Evolutionary conservation across 2,888 invertebrate genomes (phyloP).

Genomic region (Busseola fusca): DNA sequence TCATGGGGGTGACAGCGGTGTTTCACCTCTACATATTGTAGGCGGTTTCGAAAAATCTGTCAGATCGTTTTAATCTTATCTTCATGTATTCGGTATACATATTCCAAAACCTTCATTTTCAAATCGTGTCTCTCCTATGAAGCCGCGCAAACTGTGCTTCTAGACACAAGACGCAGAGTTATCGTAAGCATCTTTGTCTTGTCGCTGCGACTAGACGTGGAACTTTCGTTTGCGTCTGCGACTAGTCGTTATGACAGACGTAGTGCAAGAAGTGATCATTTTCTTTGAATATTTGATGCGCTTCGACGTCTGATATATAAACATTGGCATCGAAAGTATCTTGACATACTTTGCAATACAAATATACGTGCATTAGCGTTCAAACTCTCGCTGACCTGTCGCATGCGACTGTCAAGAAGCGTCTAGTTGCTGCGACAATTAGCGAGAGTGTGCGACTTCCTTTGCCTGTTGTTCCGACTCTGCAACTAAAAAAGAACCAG

Average conservation of each 20-base stretch:
- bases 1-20: too few species aligned
- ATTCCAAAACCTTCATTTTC: not conserved
- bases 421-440: not conserved
- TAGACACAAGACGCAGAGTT: not conserved
- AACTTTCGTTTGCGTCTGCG: not conserved
- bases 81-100: not conserved
- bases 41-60: not conserved
- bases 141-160: not conserved
- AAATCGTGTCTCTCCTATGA: not conserved
- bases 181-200: not conserved
- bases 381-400: not conserved
- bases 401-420: not conserved
- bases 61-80: not conserved
- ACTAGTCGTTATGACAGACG: not conserved
- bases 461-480: not conserved
- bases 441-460: not conserved
- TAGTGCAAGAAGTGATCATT: not conserved
- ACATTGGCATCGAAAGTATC: not conserved
- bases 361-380: not conserved
- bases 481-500: not conserved
- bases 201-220: not conserved
- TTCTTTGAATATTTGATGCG: not conserved
- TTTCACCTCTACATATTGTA: too few species aligned
- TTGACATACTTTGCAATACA: not conserved
- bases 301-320: too few species aligned